phyloP scores from a whole-genome alignment of 2,888 invertebrate genomes.

The Corythucha ciliata region DNA sequence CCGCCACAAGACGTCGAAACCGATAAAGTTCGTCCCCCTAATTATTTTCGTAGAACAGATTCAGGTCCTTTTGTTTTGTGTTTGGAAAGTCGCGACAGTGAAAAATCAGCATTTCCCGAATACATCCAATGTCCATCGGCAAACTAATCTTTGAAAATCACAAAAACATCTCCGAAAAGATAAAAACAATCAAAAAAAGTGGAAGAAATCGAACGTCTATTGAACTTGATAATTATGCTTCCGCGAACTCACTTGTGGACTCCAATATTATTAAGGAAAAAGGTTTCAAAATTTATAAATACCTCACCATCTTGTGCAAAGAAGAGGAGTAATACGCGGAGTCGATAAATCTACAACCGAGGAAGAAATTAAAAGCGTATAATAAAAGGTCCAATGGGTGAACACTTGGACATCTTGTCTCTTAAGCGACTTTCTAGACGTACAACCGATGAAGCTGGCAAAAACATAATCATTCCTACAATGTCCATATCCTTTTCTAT shows the following conservation, averaged over 20 bases:
- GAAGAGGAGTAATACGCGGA: conserved; percentile 5
- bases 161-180: background rate
- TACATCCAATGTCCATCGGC: conserved; percentile 9
- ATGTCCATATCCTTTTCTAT: background rate
- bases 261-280: background rate
- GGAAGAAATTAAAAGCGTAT: background rate
- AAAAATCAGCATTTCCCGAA: background rate
- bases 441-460: background rate
- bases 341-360: background rate
- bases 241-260: background rate
- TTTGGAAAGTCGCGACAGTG: conserved; percentile 1
- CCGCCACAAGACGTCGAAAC: too few relatives aligned
- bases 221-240: background rate
- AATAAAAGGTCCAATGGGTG: conserved; percentile 4
- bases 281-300: conserved; percentile 10
- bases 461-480: background rate
- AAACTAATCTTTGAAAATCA: conserved; percentile 5
- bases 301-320: conserved; percentile 1
- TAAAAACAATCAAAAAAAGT: background rate
- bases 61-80: background rate
- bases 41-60: too few relatives aligned
- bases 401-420: background rate
- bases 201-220: background rate
- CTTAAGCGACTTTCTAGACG: background rate
- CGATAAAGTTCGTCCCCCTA: too few relatives aligned